Base-by-base conservation (phyloP, 2,797 vertebrate genomes). In the Microctenopoma stevenorrisi region DNA sequence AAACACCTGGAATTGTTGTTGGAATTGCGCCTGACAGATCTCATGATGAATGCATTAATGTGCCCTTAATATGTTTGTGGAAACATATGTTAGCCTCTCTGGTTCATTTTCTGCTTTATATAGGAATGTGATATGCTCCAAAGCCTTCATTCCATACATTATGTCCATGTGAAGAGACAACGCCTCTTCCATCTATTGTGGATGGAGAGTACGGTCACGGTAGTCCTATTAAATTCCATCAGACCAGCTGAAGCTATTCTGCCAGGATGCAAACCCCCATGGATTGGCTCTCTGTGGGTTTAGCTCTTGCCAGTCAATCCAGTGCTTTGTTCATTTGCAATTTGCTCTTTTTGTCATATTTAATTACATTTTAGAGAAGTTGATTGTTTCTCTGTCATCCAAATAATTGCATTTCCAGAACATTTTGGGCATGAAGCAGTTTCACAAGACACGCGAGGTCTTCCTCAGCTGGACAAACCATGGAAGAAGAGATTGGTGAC, bases 301-400 rank as follows among this genome's bases (percentile, higher is more conserved):
- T 59, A 65, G 15, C 60, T 22, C 70, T 30, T 75, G 78, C 68
- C 85, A 89, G 56, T 79, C 78, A 85, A 28, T 49, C 48, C 63
- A 12, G 6, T 0, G 5, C 69, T 85, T 83, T 83, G 76, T 87
- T 88, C 84, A 33, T 75, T 64, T 48, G 62, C 69, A 82, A 85
- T 89, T 84, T 64, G 62, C 59, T 78, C 79, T 84, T 89, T 87
- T 90, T 89, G 87, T 91, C 54, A 69, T 48, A 79, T 86, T 80
- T 90, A 91, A 91, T 93, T 91, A 84, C 82, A 78, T 90, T 69
- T 72, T 74, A 82, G 79, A 75, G 70, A 74, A 84, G 64, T 65
- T 64, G 61, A 80, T 76, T 84, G 82, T 86, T 79, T 85, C 69
- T 55, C 51, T 43, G 53, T 55, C 61, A 64, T 83, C 78, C 40